Evolutionary conservation across 2,888 invertebrate species (phyloP).

Genomic region (Drosophila borborema): DNA sequence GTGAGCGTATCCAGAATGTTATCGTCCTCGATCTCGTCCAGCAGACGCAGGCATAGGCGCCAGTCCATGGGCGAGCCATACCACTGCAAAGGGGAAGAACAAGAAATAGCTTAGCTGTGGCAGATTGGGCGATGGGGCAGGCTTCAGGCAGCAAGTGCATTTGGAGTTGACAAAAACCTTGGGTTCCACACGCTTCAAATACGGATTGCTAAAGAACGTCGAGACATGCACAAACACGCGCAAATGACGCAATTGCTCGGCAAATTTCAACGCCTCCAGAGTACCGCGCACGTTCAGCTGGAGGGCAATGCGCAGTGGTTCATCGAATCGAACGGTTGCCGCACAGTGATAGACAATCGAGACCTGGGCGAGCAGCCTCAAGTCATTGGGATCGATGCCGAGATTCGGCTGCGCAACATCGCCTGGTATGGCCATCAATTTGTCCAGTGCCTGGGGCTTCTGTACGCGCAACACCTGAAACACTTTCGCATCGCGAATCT

Average conservation of each 20-base stretch:
- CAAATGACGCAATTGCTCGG: constrained; percentile 86
- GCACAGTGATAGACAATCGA: constrained; percentile 91
- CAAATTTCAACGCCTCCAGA: constrained; percentile 87
- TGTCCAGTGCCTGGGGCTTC: constrained; percentile 72
- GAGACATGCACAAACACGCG: constrained; percentile 92
- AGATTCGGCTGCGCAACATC: constrained; percentile 68
- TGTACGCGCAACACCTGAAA: constrained; percentile 69
- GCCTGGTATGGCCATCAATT: constrained; percentile 76
- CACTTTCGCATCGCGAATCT: constrained; percentile 85
- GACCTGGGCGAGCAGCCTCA: constrained; percentile 85
- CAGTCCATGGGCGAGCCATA: constrained; percentile 80
- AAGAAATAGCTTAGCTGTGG: constrained; percentile 1
- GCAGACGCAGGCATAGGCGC: constrained; percentile 69
- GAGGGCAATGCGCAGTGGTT: constrained; percentile 88
- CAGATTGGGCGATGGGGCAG: too few relatives aligned
- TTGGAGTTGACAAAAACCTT: constrained; percentile 83
- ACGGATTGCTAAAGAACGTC: constrained; percentile 94
- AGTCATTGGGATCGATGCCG: constrained; percentile 67
- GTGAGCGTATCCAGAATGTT: constrained; percentile 64
- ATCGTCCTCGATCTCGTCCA: constrained; percentile 61
- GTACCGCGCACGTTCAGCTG: constrained; percentile 89
- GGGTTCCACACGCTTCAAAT: constrained; percentile 90
- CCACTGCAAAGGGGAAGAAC: constrained; percentile 43
- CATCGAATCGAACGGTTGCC: constrained; percentile 93
- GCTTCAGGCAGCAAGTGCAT: neutral